Conservation (phyloP, 2,888 invertebrate genomes). For the Argynnis bischoffii region DNA sequence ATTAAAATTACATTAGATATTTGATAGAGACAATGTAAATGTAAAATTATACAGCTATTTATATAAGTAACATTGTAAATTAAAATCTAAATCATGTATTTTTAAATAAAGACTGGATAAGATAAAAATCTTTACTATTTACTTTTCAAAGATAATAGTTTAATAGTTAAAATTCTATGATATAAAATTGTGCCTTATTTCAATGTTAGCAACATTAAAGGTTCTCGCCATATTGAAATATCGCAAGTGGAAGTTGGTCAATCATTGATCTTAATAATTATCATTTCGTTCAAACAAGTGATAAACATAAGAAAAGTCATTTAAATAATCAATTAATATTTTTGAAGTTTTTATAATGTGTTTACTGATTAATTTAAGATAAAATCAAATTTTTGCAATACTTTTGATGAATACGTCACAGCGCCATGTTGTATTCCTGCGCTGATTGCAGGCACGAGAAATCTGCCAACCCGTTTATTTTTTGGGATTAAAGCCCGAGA, state of each 20-base stretch:
- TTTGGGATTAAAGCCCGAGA: slow-evolving; percentile 79
- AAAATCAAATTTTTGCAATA: slow-evolving; percentile 72
- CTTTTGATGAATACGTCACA: slow-evolving; percentile 79
- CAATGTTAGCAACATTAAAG: slow-evolving; percentile 59
- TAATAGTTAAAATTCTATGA: not conserved
- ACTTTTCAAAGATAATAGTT: not conserved
- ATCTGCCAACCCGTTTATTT: slow-evolving; percentile 82
- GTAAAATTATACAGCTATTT: too few relatives aligned
- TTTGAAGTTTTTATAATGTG: slow-evolving; percentile 28
- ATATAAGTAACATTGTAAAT: too few relatives aligned
- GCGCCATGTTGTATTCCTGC: slow-evolving; percentile 84
- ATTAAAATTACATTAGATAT: too few relatives aligned
- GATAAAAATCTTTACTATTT: not conserved
- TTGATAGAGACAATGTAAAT: too few relatives aligned
- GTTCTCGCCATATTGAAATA: slow-evolving; percentile 78
- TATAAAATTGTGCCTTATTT: not conserved
- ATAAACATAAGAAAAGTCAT: slow-evolving; percentile 55
- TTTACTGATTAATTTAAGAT: slow-evolving; percentile 48
- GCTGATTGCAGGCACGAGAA: slow-evolving; percentile 83
- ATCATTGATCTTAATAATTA: slow-evolving; percentile 73
- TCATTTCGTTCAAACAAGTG: slow-evolving; percentile 60
- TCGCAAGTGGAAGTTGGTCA: slow-evolving; percentile 76
- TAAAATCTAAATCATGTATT: too few relatives aligned
- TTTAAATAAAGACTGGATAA: not conserved
- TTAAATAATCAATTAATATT: slow-evolving; percentile 51